Conservation (phyloP, 2,113 vertebrate genomes). For the Ophiodon elongatus region DNA sequence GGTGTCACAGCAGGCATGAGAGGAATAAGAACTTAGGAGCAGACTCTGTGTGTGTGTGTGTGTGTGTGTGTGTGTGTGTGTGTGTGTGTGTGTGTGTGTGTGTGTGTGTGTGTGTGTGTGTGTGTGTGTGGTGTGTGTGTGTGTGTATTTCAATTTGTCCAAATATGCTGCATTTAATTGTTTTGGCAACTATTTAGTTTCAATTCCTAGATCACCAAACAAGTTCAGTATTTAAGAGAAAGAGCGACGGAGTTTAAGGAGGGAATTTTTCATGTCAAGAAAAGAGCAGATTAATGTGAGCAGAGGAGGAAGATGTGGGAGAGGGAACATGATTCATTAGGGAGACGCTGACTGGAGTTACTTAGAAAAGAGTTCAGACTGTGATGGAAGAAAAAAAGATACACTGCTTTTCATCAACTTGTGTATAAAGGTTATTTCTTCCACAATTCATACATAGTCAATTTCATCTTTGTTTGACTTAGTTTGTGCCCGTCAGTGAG, state of each 20-base stretch:
- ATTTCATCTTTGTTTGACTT: conserved; percentile 16
- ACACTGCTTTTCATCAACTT: neutral
- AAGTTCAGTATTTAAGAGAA: conserved; percentile 17
- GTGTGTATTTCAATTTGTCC: neutral
- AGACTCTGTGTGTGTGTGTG: neutral
- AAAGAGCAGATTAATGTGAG: conserved; percentile 25
- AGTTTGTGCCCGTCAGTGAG: conserved; percentile 15
- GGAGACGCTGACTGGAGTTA: conserved; percentile 30
- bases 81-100: neutral
- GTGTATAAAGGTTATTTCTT: conserved; percentile 5
- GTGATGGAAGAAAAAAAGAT: conserved; percentile 16
- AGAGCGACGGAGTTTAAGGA: conserved; percentile 1
- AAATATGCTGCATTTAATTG: neutral
- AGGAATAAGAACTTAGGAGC: conserved; percentile 33
- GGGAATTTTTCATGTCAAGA: conserved; percentile 18
- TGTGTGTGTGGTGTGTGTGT: neutral
- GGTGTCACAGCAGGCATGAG: conserved; percentile 38
- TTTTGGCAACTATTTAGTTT: conserved; percentile 16
- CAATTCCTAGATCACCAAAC: neutral
- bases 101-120: neutral
- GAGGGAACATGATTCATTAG: conserved; percentile 50
- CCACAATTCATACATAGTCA: conserved; percentile 11
- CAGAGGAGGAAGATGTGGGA: conserved; percentile 30
- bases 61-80: neutral
- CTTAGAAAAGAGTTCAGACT: conserved; percentile 30